Percentiles rank a stretch among this genome's conserved stretches.
phyloP scores from a whole-genome alignment of 2,888 invertebrate species.

The Scaptomyza cyrtandrae region DNA sequence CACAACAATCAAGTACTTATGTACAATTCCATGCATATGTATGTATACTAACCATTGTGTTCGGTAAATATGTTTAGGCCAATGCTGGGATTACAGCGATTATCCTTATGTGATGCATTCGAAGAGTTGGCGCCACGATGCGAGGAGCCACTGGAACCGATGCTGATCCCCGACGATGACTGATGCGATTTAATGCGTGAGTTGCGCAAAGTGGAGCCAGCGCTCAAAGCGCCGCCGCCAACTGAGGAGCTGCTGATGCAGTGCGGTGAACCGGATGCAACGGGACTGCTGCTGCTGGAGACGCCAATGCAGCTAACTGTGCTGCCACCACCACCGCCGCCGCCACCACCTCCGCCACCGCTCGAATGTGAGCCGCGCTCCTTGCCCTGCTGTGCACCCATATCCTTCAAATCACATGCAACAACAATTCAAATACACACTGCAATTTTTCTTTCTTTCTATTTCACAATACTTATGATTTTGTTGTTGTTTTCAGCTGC shows the following conservation, averaged over 20 bases:
- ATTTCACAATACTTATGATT: constrained; percentile 43
- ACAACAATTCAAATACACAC: constrained; percentile 33
- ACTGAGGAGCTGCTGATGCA: constrained; percentile 74
- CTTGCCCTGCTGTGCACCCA: constrained; percentile 97
- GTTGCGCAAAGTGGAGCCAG: constrained; percentile 88
- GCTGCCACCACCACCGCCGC: constrained; percentile 70
- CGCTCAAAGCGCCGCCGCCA: constrained; percentile 74
- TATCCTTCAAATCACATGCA: constrained; percentile 85
- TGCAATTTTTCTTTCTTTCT: constrained; percentile 1
- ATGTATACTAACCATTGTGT: constrained; percentile 92
- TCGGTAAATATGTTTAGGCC: constrained; percentile 97
- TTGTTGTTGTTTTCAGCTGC: constrained; percentile 14
- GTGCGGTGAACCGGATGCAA: constrained; percentile 77
- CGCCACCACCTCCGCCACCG: constrained; percentile 77
- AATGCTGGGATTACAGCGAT: constrained; percentile 86
- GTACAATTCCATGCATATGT: not conserved
- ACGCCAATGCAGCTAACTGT: constrained; percentile 87
- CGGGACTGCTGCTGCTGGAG: constrained; percentile 82
- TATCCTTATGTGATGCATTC: constrained; percentile 86
- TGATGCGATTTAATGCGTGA: constrained; percentile 87
- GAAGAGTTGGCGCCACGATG: constrained; percentile 54
- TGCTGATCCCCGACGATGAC: constrained; percentile 57
- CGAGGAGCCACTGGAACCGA: constrained; percentile 65
- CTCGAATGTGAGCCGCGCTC: constrained; percentile 88
- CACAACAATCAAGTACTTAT: not conserved